Percentiles rank a stretch among this genome's conserved stretches.
phyloP scores from a whole-genome alignment of 2,113 vertebrate species.

The Scalopus aquaticus region DNA sequence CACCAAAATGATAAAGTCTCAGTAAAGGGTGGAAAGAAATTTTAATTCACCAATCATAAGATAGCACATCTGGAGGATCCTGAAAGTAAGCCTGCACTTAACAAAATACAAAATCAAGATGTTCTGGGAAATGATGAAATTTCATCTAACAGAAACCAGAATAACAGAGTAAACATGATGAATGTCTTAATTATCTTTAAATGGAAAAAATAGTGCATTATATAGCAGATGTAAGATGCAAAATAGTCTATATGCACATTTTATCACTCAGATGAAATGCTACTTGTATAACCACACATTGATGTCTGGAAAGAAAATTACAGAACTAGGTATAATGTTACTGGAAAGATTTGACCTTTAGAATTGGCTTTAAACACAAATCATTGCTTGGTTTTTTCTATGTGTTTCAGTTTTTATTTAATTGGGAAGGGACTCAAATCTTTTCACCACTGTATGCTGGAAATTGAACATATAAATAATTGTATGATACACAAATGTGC shows the following conservation, averaged over 20 bases:
- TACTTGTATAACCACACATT: not conserved
- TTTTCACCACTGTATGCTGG: not conserved
- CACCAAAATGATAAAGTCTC: constrained; percentile 19
- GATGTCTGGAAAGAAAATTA: not conserved
- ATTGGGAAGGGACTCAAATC: not conserved
- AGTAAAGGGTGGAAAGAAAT: not conserved
- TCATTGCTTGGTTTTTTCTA: not conserved
- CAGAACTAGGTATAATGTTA: not conserved
- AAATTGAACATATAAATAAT: not conserved
- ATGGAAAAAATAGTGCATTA: not conserved
- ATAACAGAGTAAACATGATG: constrained; percentile 53
- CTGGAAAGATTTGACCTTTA: constrained; percentile 15
- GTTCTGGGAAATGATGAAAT: constrained; percentile 44
- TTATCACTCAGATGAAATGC: not conserved
- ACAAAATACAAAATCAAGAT: constrained; percentile 50
- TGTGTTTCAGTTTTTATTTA: not conserved
- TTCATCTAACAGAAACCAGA: constrained; percentile 30
- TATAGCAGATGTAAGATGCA: not conserved
- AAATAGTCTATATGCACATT: not conserved
- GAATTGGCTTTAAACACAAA: not conserved
- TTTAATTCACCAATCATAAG: constrained; percentile 21
- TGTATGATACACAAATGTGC: not conserved
- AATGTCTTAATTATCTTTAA: constrained; percentile 47
- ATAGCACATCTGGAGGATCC: not conserved
- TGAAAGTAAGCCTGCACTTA: constrained; percentile 44